phyloP scores from a whole-genome alignment of 2,113 vertebrate genomes.

The Laticauda laticaudata region DNA sequence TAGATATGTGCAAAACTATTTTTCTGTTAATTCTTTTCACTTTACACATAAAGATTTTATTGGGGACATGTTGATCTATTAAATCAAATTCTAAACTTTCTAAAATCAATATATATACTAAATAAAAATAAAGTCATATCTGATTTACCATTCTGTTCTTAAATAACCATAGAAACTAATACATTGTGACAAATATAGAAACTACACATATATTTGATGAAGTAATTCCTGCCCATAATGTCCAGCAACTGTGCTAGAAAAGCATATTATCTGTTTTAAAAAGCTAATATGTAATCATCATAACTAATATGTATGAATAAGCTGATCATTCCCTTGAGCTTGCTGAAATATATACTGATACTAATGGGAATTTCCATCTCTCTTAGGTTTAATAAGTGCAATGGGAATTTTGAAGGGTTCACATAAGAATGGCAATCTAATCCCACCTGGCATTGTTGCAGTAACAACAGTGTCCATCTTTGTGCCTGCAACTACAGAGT shows the following conservation, averaged over 20 bases:
- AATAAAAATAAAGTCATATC: neutral
- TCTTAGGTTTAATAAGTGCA: neutral
- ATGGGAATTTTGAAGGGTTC: neutral
- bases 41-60: conserved; percentile 35
- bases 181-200: neutral
- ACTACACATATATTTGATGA: neutral
- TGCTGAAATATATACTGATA: neutral
- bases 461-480: neutral
- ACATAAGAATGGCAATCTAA: neutral
- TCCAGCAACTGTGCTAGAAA: neutral
- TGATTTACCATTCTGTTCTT: neutral
- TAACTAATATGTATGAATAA: neutral
- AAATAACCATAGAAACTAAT: neutral
- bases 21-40: conserved; percentile 54
- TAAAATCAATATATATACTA: neutral
- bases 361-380: neutral
- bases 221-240: neutral
- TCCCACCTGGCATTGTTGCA: neutral
- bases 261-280: neutral
- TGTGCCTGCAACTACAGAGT: neutral
- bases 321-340: neutral
- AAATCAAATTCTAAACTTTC: neutral
- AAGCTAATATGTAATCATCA: neutral
- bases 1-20: conserved; percentile 29
- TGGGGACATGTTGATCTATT: neutral